These are phyloP conservation scores for Erebia ligea DNA, from an alignment of 2,888 invertebrate genomes.

Conservation along the genomic window DNA sequence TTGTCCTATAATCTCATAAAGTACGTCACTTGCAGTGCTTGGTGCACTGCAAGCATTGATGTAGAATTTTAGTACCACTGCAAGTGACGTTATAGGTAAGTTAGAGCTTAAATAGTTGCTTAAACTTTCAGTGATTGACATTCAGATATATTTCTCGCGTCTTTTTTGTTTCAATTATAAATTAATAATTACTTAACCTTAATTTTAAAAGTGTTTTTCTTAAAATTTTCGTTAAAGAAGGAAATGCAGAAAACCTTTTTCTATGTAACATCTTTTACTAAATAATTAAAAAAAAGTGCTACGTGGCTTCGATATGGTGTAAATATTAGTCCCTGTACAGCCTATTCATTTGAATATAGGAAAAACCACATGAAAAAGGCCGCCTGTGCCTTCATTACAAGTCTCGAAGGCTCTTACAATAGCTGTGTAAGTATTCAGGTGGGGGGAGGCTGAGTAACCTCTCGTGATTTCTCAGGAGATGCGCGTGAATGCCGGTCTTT, in stretches of 20 bases:
- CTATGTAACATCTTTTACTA: not conserved
- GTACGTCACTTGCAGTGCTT: too few relatives aligned
- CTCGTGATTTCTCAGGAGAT: slow-evolving; percentile 72
- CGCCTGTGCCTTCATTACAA: slow-evolving; percentile 45
- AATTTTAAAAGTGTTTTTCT: not conserved
- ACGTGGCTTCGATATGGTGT: not conserved
- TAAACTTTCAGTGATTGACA: too few relatives aligned
- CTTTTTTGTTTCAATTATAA: too few relatives aligned
- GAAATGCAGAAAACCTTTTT: not conserved
- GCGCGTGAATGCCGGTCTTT: slow-evolving; percentile 61
- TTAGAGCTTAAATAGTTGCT: too few relatives aligned
- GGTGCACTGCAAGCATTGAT: too few relatives aligned
- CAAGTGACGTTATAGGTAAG: too few relatives aligned
- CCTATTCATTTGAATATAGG: slow-evolving; percentile 37
- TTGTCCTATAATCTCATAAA: too few relatives aligned
- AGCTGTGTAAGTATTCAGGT: slow-evolving; percentile 55
- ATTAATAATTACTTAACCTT: too few relatives aligned
- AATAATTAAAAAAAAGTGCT: not conserved
- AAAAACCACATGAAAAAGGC: slow-evolving; percentile 41
- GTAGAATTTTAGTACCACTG: too few relatives aligned
- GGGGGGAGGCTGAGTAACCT: slow-evolving; percentile 57
- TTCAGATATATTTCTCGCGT: too few relatives aligned
- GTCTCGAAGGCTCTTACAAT: slow-evolving; percentile 44
- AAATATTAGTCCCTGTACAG: slow-evolving; percentile 1
- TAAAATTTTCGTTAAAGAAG: not conserved